Evolutionary conservation across 2,797 vertebrate species (phyloP).

Genomic region (Crax fasciolata): DNA sequence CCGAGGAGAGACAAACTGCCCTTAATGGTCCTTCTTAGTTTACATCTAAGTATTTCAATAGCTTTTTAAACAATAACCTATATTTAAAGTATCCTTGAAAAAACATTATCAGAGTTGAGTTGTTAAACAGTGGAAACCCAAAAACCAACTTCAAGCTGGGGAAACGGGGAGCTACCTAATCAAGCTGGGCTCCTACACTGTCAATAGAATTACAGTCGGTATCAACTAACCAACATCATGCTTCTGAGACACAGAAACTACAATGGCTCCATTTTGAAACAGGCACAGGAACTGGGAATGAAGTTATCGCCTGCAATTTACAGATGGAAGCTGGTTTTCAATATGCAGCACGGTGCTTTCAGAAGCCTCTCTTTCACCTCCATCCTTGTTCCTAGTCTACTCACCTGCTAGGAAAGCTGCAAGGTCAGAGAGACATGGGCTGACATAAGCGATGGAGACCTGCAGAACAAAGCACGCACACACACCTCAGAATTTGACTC

Average conservation of each 20-base stretch:
- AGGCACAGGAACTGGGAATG: neutral
- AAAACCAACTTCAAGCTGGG: neutral
- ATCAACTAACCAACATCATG: neutral
- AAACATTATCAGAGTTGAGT: neutral
- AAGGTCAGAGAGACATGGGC: neutral
- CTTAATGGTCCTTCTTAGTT: neutral
- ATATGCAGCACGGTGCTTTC: neutral
- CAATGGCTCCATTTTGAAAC: neutral
- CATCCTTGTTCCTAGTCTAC: neutral
- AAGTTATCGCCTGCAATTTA: constrained; percentile 21
- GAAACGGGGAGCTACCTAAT: constrained; percentile 5
- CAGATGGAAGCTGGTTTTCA: neutral
- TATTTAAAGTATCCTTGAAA: neutral
- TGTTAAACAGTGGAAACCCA: neutral
- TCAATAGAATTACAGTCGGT: rapidly evolving
- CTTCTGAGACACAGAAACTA: neutral
- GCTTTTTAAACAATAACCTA: neutral
- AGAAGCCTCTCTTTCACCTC: neutral
- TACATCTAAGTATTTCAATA: neutral
- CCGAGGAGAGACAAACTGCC: neutral
- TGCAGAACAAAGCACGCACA: rapidly evolving
- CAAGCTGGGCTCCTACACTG: neutral
- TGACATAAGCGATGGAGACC: neutral
- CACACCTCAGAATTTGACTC: neutral
- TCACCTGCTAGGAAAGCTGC: neutral